Percentiles rank a stretch among this genome's conserved stretches.
Conservation (phyloP, 1,140 invertebrate species). For the Steinernema feltiae region DNA sequence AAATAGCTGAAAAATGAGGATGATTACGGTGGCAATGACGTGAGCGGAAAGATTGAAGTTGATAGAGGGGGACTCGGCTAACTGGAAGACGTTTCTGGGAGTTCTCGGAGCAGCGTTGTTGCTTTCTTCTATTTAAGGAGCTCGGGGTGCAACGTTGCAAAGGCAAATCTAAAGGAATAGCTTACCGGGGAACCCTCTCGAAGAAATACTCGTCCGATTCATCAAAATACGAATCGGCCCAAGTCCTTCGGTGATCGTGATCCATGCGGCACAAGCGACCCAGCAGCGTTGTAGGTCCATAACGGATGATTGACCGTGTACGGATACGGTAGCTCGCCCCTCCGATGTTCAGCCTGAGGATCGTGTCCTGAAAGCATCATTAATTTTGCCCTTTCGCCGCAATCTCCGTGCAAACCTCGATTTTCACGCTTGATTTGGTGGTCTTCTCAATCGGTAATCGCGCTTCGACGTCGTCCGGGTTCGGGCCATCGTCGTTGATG, state of each 20-base stretch:
- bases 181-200: constrained; percentile 52
- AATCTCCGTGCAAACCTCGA: constrained; percentile 32
- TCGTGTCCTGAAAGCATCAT: constrained; percentile 42
- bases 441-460: constrained; percentile 39
- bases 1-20: constrained; percentile 48
- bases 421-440: constrained; percentile 44
- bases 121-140: too few relatives aligned
- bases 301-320: constrained; percentile 50
- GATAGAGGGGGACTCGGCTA: too few relatives aligned
- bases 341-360: constrained; percentile 54
- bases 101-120: too few relatives aligned
- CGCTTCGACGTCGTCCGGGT: constrained; percentile 41
- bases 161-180: neutral
- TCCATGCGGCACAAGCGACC: constrained; percentile 45
- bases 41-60: neutral
- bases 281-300: constrained; percentile 52
- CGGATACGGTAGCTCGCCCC: constrained; percentile 52
- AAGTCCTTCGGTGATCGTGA: constrained; percentile 50
- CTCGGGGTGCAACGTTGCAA: too few relatives aligned
- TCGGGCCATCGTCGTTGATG: neutral
- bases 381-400: neutral
- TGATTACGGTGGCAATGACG: neutral
- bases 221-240: constrained; percentile 56
- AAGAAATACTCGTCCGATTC: constrained; percentile 56
- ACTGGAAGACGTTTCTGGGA: too few relatives aligned